These are phyloP conservation scores for Osmoderma eremita DNA, from an alignment of 2,888 invertebrate genomes.

Conservation along the genomic window DNA sequence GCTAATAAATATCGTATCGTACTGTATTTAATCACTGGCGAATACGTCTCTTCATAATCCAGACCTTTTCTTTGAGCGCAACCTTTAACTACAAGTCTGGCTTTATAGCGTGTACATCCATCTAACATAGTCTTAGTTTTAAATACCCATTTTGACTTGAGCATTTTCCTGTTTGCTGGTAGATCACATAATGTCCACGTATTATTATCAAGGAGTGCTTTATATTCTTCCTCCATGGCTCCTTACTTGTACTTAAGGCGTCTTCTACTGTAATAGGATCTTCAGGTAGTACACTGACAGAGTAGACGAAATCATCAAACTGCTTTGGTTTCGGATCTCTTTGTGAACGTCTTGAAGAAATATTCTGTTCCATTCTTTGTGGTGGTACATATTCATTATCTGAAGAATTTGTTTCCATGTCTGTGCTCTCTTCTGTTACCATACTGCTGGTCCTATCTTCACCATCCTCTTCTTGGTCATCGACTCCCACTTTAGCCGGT, in stretches of 20 bases:
- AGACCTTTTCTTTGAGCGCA: slow-evolving; percentile 50
- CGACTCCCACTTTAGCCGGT: too few relatives aligned
- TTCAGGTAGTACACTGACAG: too few relatives aligned
- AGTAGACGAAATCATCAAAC: too few relatives aligned
- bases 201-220: slow-evolving; percentile 23
- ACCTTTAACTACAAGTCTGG: slow-evolving; percentile 51
- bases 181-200: slow-evolving; percentile 41
- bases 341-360: too few relatives aligned
- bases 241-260: not conserved
- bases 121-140: slow-evolving; percentile 40
- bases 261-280: too few relatives aligned
- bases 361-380: too few relatives aligned
- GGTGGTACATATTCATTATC: too few relatives aligned
- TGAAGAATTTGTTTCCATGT: too few relatives aligned
- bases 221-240: slow-evolving; percentile 47
- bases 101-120: slow-evolving; percentile 41
- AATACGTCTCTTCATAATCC: slow-evolving; percentile 52
- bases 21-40: slow-evolving; percentile 49
- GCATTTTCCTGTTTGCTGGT: slow-evolving; percentile 40
- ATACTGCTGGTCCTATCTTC: too few relatives aligned
- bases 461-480: too few relatives aligned
- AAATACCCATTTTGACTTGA: slow-evolving; percentile 46
- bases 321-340: too few relatives aligned
- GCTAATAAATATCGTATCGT: slow-evolving; percentile 44
- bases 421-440: too few relatives aligned